A percentile compares a stretch with the other conserved stretches of the same genome.
Conservation (phyloP, 2,113 vertebrate species). For the Pomatorhinus ruficollis region DNA sequence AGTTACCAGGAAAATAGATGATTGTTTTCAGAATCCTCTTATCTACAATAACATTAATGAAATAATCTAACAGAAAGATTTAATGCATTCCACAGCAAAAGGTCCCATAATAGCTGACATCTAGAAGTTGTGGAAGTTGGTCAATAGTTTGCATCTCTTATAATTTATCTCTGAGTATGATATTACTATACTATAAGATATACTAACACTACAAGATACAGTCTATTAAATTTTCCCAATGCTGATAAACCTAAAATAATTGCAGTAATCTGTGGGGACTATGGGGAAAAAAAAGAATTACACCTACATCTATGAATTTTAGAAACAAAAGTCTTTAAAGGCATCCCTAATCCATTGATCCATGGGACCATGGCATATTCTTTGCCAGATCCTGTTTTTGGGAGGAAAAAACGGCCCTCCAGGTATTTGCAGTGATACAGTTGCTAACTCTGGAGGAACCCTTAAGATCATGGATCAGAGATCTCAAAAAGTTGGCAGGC, state of each 20-base stretch:
- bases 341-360: not conserved
- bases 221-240: not conserved
- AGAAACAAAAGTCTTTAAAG: not conserved
- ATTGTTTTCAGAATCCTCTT: not conserved
- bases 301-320: not conserved
- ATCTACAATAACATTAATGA: not conserved
- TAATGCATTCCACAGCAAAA: not conserved
- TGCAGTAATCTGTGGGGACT: not conserved
- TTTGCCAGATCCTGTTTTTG: not conserved
- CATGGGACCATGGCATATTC: not conserved
- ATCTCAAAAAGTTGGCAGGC: not conserved
- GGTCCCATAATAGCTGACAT: not conserved
- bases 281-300: not conserved
- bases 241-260: not conserved
- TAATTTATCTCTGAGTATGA: not conserved
- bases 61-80: not conserved
- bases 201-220: not conserved
- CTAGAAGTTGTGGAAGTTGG: not conserved
- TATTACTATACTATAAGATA: not conserved
- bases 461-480: not conserved
- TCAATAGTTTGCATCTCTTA: not conserved
- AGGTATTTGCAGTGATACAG: not conserved
- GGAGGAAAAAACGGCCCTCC: not conserved
- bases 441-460: not conserved
- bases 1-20: not conserved